Base-by-base conservation (phyloP, 2,888 invertebrate species). In the Tanypteryx hageni region DNA sequence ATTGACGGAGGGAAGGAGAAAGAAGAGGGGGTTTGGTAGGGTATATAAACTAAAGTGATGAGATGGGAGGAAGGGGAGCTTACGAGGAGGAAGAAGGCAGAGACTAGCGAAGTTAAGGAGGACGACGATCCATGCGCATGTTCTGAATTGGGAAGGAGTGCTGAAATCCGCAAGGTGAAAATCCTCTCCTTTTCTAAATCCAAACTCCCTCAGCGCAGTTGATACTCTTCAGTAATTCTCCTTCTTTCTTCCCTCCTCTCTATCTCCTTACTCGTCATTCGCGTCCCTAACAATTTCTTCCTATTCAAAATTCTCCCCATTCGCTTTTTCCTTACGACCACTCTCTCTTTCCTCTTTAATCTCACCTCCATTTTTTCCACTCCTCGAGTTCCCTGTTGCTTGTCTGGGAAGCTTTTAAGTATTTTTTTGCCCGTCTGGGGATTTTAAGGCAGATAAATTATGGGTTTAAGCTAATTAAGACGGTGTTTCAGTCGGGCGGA, bases 381-480 rank as follows among this genome's bases (percentile, higher is more conserved):
- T n/a, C 7, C 57, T 56, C 0, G 57, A 83, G 83, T n/a, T 83
- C 83, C 83, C 83, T 83, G 83, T 83, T 83, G 83, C 83, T 44
- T n/a, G 56, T 83, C 83, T 83, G 83, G 83, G 56, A 83, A 83
- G 56, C 57, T 83, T 83, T 57, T 83, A 16, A 14, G 16, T 82
- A 31, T 83, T 83, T 57, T 18, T 31, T n/a, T 56, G 14, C n/a
- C 83, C 57, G 83, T 83, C 83, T 56, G 83, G 83, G 27, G 83
- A 83, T n/a, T 57, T 57, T n/a, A 83, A 18, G 83, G 83, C 44
- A 57, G 11, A 83, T 83, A 83, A 56, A 83, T 83, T 57, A 83
- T 83, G 83, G 83, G 83, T 83, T 83, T n/a, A 83, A 83, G 56
- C 83, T 83, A 83, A 83, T 83, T 83, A 83, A 83, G 83, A 83